Conservation (phyloP, 2,113 vertebrate genomes). For the Pseudolaguvia tuberculata region DNA sequence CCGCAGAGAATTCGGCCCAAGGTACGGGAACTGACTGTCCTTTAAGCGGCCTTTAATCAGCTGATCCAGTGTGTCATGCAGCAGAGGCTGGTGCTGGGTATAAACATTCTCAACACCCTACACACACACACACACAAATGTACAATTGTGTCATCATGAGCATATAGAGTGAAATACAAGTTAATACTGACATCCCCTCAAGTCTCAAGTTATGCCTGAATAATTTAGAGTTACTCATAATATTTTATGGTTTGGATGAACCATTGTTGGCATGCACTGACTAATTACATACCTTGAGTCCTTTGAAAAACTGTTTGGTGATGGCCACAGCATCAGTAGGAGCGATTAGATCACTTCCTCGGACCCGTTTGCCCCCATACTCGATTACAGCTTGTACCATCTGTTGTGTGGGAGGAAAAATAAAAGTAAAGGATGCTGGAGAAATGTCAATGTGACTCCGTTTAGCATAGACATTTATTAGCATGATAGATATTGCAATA, state of each 20-base stretch:
- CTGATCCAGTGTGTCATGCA: constrained; percentile 90
- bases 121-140: constrained; percentile 3
- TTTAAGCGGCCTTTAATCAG: constrained; percentile 93
- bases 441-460: not conserved
- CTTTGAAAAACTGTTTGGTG: constrained; percentile 97
- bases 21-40: constrained; percentile 89
- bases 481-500: not conserved
- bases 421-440: not conserved
- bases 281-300: constrained; percentile 78
- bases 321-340: constrained; percentile 90
- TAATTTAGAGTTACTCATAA: no score
- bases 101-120: constrained; percentile 96
- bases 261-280: not conserved
- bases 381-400: constrained; percentile 84
- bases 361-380: constrained; percentile 85
- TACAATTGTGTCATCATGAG: constrained; percentile 6
- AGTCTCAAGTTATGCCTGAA: no score
- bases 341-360: constrained; percentile 89
- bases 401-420: constrained; percentile 57
- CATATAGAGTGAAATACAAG: not conserved
- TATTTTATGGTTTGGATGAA: not conserved
- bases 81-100: constrained; percentile 89
- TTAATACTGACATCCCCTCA: not conserved
- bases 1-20: constrained; percentile 81
- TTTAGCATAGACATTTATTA: constrained; percentile 6